Conservation (phyloP, 1,140 invertebrate genomes). For the Globodera ellingtonae region DNA sequence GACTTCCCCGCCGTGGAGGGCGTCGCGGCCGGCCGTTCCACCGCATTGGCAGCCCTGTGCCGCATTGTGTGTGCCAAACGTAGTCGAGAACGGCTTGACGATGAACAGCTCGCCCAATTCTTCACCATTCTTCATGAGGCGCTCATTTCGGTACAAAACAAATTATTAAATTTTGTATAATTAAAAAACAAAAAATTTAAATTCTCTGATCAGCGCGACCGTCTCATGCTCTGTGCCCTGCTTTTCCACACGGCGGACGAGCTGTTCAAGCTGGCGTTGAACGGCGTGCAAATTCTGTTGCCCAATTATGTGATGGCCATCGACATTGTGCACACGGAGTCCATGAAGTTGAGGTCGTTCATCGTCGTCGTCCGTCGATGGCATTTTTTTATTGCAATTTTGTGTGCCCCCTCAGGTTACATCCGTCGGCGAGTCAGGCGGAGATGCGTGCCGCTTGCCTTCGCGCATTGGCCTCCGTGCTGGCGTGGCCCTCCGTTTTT, state of each 20-base stretch:
- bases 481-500: constrained; percentile 62
- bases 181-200: constrained; percentile 59
- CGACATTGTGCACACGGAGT: constrained; percentile 81
- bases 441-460: constrained; percentile 62
- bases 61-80: constrained; percentile 94
- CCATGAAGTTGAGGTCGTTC: constrained; percentile 68
- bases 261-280: constrained; percentile 83
- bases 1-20: constrained; percentile 54
- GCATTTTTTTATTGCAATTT: constrained; percentile 34
- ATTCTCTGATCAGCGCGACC: constrained; percentile 60
- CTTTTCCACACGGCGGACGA: constrained; percentile 68
- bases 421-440: constrained; percentile 61
- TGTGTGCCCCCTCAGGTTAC: constrained; percentile 42
- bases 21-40: constrained; percentile 78
- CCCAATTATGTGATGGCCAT: constrained; percentile 85
- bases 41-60: constrained; percentile 90
- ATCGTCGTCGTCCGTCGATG: neutral
- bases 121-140: constrained; percentile 88
- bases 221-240: constrained; percentile 60
- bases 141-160: constrained; percentile 74
- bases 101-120: constrained; percentile 89
- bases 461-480: constrained; percentile 50
- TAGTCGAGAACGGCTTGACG: constrained; percentile 88
- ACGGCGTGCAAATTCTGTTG: constrained; percentile 86
- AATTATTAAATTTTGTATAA: constrained; percentile 7